phyloP scores from a whole-genome alignment of 2,113 vertebrate genomes.

The Turnix velox region DNA sequence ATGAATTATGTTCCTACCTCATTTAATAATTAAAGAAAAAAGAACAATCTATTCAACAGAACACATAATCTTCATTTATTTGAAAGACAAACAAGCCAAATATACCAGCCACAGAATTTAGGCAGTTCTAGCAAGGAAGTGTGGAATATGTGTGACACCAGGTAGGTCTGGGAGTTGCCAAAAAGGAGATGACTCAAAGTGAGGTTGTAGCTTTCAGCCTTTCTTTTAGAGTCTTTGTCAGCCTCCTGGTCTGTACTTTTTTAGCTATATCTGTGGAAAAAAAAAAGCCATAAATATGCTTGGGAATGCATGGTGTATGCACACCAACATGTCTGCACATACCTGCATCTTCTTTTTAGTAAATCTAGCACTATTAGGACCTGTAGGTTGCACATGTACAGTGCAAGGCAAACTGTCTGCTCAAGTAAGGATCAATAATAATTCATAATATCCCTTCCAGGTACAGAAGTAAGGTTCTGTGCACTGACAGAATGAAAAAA shows the following conservation, averaged over 20 bases:
- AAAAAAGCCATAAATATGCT: neutral
- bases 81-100: neutral
- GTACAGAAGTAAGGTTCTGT: neutral
- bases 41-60: neutral
- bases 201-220: neutral
- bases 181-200: neutral
- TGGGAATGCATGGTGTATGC: accelerated
- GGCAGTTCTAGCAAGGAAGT: neutral
- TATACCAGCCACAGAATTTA: neutral
- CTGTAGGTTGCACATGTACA: neutral
- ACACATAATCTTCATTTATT: neutral
- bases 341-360: too few species aligned
- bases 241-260: neutral
- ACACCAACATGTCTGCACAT: accelerated
- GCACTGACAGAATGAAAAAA: neutral
- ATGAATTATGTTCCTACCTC: neutral
- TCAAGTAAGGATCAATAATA: neutral
- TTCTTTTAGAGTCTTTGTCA: neutral
- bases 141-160: neutral
- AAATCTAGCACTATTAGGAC: neutral
- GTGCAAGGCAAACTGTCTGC: neutral
- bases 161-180: neutral
- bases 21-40: neutral
- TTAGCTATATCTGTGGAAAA: neutral
- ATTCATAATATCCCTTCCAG: neutral